Percentiles rank a stretch among this genome's conserved stretches.
Evolutionary conservation across 1,140 invertebrate genomes (phyloP).

Genomic region (Carcinoscorpius rotundicauda): DNA sequence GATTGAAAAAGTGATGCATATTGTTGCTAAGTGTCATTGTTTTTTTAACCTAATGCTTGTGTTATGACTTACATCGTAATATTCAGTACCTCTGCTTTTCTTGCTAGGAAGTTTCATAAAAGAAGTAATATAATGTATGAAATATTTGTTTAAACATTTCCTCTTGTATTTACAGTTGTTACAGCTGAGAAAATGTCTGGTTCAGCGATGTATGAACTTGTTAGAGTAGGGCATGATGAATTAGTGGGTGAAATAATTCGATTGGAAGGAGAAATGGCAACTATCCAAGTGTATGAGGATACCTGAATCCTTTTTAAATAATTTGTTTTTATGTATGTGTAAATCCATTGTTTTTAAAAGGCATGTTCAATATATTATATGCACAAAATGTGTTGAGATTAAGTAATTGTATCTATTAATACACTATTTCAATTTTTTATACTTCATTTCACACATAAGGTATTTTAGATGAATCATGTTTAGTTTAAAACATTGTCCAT

Average conservation of each 20-base stretch:
- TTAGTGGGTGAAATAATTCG: slow-evolving; percentile 99
- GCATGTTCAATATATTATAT: too few relatives aligned
- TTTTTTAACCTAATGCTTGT: background rate
- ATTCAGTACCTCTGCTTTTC: background rate
- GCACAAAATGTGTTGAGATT: too few relatives aligned
- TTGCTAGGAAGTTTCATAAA: slow-evolving; percentile 12
- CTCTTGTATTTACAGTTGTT: slow-evolving; percentile 60
- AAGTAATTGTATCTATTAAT: too few relatives aligned
- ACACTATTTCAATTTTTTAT: too few relatives aligned
- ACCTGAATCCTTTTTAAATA: slow-evolving; percentile 50
- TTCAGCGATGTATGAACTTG: slow-evolving; percentile 99
- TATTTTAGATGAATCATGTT: too few relatives aligned
- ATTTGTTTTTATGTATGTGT: too few relatives aligned
- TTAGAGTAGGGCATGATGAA: slow-evolving; percentile 94
- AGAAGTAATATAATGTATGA: slow-evolving; percentile 5
- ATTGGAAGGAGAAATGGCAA: slow-evolving; percentile 97
- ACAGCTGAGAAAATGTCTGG: slow-evolving; percentile 98
- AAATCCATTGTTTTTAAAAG: too few relatives aligned
- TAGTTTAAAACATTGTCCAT: too few relatives aligned
- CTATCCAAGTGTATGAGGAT: slow-evolving; percentile 99
- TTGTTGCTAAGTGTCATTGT: slow-evolving; percentile 5
- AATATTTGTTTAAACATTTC: slow-evolving; percentile 4
- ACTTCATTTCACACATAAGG: too few relatives aligned
- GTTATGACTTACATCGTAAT: slow-evolving; percentile 1
- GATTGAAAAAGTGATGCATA: slow-evolving; percentile 4